phyloP scores from a whole-genome alignment of 2,797 vertebrate genomes.

The Lepilemur ruficaudatus region DNA sequence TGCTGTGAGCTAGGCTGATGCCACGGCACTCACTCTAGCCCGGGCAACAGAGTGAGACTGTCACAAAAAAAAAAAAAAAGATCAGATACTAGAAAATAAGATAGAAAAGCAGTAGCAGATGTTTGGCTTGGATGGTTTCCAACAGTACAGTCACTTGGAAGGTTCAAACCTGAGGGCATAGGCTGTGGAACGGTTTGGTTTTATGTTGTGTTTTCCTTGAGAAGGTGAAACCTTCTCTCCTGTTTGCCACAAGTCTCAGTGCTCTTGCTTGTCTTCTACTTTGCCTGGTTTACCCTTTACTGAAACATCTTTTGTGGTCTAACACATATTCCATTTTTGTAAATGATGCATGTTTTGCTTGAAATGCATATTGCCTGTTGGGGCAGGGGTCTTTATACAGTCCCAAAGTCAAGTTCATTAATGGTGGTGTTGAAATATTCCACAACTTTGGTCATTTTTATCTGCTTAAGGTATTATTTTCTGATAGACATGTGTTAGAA shows the following conservation, averaged over 20 bases:
- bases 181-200: background rate
- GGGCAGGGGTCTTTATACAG: background rate
- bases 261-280: background rate
- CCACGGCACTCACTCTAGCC: too few relatives aligned
- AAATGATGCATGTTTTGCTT: background rate
- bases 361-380: background rate
- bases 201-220: background rate
- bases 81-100: background rate
- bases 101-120: background rate
- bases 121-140: background rate
- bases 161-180: background rate
- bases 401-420: background rate
- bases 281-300: background rate
- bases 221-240: background rate
- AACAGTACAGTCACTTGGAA: background rate
- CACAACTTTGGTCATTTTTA: background rate
- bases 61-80: background rate
- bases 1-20: too few relatives aligned
- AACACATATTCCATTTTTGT: background rate
- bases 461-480: background rate
- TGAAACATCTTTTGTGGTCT: background rate
- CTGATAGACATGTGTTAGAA: background rate
- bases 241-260: background rate
- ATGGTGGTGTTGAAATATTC: background rate
- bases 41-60: too few relatives aligned